A percentile compares a stretch with the other conserved stretches of the same genome.
Conservation (phyloP, 2,797 vertebrate genomes). For the Pteronotus mesoamericanus region DNA sequence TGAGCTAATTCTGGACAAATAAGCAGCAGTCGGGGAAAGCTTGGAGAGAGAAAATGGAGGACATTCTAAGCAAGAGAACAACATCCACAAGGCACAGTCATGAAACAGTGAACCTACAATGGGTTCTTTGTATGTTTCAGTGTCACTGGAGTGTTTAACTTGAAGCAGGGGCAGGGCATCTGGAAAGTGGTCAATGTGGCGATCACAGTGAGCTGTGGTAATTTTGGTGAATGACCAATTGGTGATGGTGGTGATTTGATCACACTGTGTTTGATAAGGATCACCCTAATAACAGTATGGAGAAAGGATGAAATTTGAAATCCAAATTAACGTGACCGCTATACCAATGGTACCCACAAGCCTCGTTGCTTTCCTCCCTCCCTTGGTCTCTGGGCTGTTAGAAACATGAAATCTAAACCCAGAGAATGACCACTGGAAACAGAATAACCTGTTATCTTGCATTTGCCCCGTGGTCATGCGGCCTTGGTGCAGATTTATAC, state of each 20-base stretch:
- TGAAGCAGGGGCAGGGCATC: not conserved
- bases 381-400: not conserved
- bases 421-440: not conserved
- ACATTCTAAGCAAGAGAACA: not conserved
- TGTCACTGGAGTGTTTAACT: rapidly evolving
- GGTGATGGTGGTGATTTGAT: not conserved
- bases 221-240: not conserved
- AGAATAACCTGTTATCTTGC: conserved; percentile 56
- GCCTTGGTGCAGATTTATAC: conserved; percentile 54
- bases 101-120: not conserved
- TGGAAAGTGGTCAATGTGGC: not conserved
- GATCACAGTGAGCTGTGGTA: not conserved
- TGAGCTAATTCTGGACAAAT: not conserved
- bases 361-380: not conserved
- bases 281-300: too few species aligned
- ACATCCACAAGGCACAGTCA: not conserved
- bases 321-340: not conserved
- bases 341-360: not conserved
- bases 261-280: not conserved
- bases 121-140: not conserved
- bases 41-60: not conserved
- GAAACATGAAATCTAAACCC: not conserved
- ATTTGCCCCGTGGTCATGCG: not conserved
- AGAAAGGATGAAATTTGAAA: not conserved
- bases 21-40: not conserved